A percentile compares a stretch with the other conserved stretches of the same genome.
Evolutionary conservation across 1,140 invertebrate species (phyloP).

Genomic region (Drosophila pallidifrons): DNA sequence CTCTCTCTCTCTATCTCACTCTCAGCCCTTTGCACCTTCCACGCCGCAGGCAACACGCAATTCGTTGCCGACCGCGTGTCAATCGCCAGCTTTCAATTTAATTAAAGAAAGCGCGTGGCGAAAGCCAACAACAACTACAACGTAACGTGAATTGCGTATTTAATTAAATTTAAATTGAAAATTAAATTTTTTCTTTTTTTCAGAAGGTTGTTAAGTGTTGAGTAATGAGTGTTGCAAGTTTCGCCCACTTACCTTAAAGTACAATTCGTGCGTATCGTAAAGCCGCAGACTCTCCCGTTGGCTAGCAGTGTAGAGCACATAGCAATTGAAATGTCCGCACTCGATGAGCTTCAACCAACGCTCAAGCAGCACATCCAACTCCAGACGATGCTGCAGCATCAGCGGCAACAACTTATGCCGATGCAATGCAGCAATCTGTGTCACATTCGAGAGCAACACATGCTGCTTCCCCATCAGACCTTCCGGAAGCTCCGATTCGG

Average conservation of each 20-base stretch:
- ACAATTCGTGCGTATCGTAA: conserved; percentile 20
- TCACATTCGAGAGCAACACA: conserved; percentile 27
- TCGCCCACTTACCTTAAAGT: conserved; percentile 41
- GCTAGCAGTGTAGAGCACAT: conserved; percentile 35
- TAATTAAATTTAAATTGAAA: conserved; percentile 13
- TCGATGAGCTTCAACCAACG: conserved; percentile 31
- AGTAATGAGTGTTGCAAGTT: neutral
- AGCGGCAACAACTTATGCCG: conserved; percentile 33
- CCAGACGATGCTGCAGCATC: conserved; percentile 36
- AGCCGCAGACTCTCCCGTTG: conserved; percentile 29
- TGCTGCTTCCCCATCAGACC: conserved; percentile 29
- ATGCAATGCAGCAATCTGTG: conserved; percentile 39
- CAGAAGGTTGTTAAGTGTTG: neutral
- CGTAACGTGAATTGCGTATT: conserved; percentile 2
- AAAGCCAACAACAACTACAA: too few relatives aligned
- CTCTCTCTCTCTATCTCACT: too few relatives aligned
- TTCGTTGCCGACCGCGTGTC: neutral
- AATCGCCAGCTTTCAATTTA: conserved; percentile 14
- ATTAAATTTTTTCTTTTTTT: conserved; percentile 3
- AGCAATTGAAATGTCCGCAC: conserved; percentile 40
- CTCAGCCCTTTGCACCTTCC: neutral
- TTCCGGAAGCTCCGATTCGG: neutral
- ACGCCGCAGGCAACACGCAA: neutral
- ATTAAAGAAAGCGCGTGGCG: conserved; percentile 7
- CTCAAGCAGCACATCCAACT: conserved; percentile 36